Conservation (phyloP, 2,797 vertebrate genomes). For the Menidia menidia region DNA sequence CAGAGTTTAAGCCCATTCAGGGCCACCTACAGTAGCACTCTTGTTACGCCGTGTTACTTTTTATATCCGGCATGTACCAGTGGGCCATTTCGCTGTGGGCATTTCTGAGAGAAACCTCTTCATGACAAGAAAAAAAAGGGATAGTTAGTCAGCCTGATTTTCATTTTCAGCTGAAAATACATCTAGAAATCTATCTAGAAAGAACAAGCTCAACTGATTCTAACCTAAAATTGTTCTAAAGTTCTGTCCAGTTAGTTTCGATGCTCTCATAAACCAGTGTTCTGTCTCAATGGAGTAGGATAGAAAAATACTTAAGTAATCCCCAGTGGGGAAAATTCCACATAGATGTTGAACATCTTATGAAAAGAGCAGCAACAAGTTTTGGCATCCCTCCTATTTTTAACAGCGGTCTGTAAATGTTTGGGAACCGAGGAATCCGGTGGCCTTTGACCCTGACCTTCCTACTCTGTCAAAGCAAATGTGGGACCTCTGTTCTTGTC, state of each 20-base stretch:
- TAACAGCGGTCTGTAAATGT: no score
- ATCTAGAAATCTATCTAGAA: no score
- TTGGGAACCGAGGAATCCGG: no score
- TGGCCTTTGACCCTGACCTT: no score
- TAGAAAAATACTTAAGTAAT: no score
- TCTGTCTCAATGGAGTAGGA: no score
- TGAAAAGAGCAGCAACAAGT: not conserved
- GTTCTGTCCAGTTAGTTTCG: no score
- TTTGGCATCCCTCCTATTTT: not conserved
- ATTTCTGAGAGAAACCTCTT: conserved; percentile 24
- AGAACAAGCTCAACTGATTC: conserved; percentile 25
- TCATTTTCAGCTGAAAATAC: conserved; percentile 37
- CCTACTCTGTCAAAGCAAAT: no score
- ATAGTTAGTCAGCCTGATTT: conserved; percentile 42
- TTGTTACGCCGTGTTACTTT: conserved; percentile 67
- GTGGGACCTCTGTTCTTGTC: no score
- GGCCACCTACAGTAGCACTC: conserved; percentile 61
- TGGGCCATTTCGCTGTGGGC: conserved; percentile 40
- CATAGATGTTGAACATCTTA: no score
- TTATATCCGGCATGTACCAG: conserved; percentile 68
- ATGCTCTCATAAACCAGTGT: no score
- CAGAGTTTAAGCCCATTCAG: conserved; percentile 34
- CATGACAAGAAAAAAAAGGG: conserved; percentile 41
- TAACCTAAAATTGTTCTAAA: conserved; percentile 12
- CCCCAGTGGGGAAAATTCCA: no score